phyloP scores from a whole-genome alignment of 2,113 vertebrate species.

The Onychorhynchus coronatus region DNA sequence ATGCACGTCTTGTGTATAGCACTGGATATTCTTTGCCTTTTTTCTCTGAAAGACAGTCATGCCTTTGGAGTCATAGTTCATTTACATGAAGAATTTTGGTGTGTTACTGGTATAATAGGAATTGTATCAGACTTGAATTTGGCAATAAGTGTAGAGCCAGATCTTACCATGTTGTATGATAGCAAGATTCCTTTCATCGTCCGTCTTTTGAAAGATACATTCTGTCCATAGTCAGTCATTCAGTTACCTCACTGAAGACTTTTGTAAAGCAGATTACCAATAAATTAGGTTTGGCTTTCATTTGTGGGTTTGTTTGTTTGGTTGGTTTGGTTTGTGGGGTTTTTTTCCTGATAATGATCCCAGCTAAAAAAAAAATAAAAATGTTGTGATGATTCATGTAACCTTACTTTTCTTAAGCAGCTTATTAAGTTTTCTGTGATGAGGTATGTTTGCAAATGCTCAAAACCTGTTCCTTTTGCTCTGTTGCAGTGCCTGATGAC shows the following conservation, averaged over 20 bases:
- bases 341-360: not conserved
- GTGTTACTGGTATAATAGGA: not conserved
- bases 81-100: not conserved
- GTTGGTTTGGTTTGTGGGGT: not conserved
- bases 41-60: not conserved
- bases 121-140: not conserved
- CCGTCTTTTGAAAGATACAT: not conserved
- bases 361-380: not conserved
- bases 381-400: not conserved
- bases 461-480: not conserved
- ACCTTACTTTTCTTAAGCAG: not conserved
- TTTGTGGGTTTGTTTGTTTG: not conserved
- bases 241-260: not conserved
- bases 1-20: no score
- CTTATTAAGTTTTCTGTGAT: not conserved
- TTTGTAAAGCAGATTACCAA: not conserved
- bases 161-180: not conserved
- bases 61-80: not conserved
- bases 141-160: not conserved
- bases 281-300: not conserved
- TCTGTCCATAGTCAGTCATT: not conserved
- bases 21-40: not conserved
- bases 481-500: constrained; percentile 88
- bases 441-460: not conserved
- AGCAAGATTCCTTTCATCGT: not conserved